Evolutionary conservation across 2,113 vertebrate genomes (phyloP).

Genomic region (Aleadryas rufinucha): DNA sequence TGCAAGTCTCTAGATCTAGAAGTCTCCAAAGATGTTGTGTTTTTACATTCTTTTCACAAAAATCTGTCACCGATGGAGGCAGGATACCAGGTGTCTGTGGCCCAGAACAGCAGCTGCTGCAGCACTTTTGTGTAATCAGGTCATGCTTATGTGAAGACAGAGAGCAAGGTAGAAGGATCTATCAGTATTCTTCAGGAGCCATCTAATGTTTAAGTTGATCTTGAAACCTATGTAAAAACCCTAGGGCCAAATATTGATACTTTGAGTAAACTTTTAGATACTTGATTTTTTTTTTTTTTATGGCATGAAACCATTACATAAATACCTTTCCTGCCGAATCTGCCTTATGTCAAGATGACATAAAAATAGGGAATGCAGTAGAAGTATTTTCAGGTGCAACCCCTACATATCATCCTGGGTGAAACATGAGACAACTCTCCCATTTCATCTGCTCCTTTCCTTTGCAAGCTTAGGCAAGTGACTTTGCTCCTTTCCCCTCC

Average conservation of each 20-base stretch:
- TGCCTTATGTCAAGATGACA: not conserved
- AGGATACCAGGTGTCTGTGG: not conserved
- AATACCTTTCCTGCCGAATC: not conserved
- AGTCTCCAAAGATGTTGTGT: not conserved
- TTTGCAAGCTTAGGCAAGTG: not conserved
- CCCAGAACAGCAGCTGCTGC: not conserved
- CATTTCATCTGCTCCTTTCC: not conserved
- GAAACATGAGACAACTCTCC: not conserved
- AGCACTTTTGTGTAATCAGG: not conserved
- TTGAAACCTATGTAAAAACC: not conserved
- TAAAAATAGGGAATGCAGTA: not conserved
- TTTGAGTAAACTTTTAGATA: not conserved
- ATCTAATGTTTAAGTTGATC: not conserved
- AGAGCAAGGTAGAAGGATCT: not conserved
- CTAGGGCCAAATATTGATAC: not conserved
- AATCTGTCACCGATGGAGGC: not conserved
- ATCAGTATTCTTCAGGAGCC: not conserved
- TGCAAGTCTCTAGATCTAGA: not conserved
- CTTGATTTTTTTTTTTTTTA: not conserved
- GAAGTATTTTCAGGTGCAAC: conserved; percentile 7
- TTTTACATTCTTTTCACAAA: not conserved
- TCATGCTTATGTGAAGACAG: not conserved
- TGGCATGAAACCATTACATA: not conserved
- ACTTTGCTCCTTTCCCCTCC: not conserved
- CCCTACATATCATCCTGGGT: not conserved